Evolutionary conservation across 2,797 vertebrate genomes (phyloP).

Genomic region (Sebastes oblongus): DNA sequence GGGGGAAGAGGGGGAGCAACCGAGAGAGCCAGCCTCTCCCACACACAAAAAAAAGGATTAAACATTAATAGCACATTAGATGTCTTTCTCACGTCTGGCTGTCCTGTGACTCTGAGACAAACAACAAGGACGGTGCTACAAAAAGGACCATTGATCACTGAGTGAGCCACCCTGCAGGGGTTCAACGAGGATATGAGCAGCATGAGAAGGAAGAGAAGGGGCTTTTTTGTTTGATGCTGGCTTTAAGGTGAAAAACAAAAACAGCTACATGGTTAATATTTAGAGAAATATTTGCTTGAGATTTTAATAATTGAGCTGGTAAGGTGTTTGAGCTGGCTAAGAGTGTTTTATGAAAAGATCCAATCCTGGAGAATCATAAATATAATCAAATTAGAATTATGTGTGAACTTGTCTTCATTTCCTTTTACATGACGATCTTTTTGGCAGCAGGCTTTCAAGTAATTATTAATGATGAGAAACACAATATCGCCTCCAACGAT

Average conservation of each 20-base stretch:
- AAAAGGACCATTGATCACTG: conserved; percentile 59
- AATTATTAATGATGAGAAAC: conserved; percentile 20
- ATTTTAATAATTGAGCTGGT: not conserved
- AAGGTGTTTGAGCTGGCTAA: not conserved
- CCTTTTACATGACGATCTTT: not conserved
- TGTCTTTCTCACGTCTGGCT: conserved; percentile 63
- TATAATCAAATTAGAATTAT: not conserved
- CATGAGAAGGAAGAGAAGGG: not conserved
- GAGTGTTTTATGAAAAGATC: not conserved
- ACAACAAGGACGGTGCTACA: conserved; percentile 48
- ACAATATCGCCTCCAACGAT: not conserved
- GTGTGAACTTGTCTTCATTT: not conserved
- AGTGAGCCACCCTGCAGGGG: conserved; percentile 31
- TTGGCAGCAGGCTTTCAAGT: conserved; percentile 15
- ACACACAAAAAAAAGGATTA: conserved; percentile 48
- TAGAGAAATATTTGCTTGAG: not conserved
- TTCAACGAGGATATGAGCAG: conserved; percentile 9
- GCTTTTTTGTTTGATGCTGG: not conserved
- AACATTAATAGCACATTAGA: conserved; percentile 59
- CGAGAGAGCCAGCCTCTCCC: conserved; percentile 17
- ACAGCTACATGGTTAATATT: not conserved
- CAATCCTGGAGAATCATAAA: not conserved
- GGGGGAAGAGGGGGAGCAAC: not conserved
- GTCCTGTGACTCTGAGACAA: conserved; percentile 56
- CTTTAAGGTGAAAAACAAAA: conserved; percentile 7